phyloP scores from a whole-genome alignment of 53 echinoderm and acorn worm species.

The Antedon mediterranea region DNA sequence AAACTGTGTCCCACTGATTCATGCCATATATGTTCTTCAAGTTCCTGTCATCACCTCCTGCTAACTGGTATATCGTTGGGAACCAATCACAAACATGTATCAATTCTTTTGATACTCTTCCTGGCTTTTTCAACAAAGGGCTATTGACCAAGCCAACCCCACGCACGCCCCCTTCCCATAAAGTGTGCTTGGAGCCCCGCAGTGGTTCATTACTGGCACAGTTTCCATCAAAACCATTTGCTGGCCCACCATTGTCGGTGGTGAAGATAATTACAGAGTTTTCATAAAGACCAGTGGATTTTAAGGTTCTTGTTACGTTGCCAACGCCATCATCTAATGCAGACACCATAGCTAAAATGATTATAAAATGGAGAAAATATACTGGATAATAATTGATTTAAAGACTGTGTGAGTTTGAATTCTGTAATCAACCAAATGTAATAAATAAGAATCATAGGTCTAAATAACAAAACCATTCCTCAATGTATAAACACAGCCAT shows the following conservation, averaged over 20 bases:
- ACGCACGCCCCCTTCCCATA: constrained; percentile 89
- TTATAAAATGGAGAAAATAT: neutral
- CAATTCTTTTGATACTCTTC: constrained; percentile 48
- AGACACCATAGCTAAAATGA: constrained; percentile 59
- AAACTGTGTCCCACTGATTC: constrained; percentile 73
- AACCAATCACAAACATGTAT: constrained; percentile 80
- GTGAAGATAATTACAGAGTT: constrained; percentile 87
- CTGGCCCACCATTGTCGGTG: constrained; percentile 89
- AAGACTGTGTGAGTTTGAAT: neutral
- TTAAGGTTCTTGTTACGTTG: constrained; percentile 44
- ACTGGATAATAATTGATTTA: neutral
- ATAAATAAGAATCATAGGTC: neutral
- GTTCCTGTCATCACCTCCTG: constrained; percentile 43
- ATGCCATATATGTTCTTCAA: constrained; percentile 45
- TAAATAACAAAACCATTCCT: no score
- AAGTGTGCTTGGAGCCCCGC: constrained; percentile 65
- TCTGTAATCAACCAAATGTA: neutral
- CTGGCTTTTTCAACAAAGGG: constrained; percentile 39
- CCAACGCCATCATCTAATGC: constrained; percentile 85
- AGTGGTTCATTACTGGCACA: constrained; percentile 88
- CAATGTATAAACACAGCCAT: no score
- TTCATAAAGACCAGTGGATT: constrained; percentile 59
- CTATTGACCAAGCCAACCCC: constrained; percentile 79
- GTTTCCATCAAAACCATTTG: constrained; percentile 65
- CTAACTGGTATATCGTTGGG: constrained; percentile 68